Base-by-base conservation (phyloP, 2,113 vertebrate species). In the Melanocharis versteri region DNA sequence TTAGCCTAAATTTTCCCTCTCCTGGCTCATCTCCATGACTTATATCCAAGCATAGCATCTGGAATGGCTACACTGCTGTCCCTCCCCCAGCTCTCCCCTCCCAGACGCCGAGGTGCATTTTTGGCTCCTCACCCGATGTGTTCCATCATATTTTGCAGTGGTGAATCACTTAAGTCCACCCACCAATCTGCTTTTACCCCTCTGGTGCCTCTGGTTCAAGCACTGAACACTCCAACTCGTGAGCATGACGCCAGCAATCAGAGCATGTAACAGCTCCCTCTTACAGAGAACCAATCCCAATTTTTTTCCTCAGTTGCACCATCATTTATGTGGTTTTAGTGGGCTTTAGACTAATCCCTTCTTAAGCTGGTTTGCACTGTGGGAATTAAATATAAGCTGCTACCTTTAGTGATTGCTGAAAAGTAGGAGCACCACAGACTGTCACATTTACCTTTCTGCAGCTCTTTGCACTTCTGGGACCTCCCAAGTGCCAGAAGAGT, bases 271-370 rank as follows among this genome's bases (percentile, higher is more conserved):
- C 76, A 89, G 11, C 51, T 81, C 47, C 79, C 28, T 30, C 0
- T 16, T n/a, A 16, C 39, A 80, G 54, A 39, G 18, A 8, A 5
- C 56, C 28, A 9, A 27, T 79, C 50, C 60, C 8, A 4, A 0
- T 1, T 21, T 31, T 48, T 56, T n/a, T 37, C n/a, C 56, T 60
- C 35, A 47, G 40, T 47, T 91, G 71, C 75, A 69, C 84, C 81
- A 65, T 83, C 78, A 57, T 79, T 93, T 83, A 44, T 4, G 3
- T 83, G 66, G 71, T 26, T 93, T 88, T 90, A 77, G 83, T 56
- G 37, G 82, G 61, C 77, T 93, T 93, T 89, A 40, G 82, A 30
- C 24, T 92, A 92, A 96, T 92, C 72, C 80, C 76, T 83, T 48
- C 83, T 77, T 93, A 94, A 90, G 68, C 76, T 92, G 60, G 13